A percentile compares a stretch with the other conserved stretches of the same genome.
Conservation (phyloP, 2,113 vertebrate genomes). For the Rhea americana region DNA sequence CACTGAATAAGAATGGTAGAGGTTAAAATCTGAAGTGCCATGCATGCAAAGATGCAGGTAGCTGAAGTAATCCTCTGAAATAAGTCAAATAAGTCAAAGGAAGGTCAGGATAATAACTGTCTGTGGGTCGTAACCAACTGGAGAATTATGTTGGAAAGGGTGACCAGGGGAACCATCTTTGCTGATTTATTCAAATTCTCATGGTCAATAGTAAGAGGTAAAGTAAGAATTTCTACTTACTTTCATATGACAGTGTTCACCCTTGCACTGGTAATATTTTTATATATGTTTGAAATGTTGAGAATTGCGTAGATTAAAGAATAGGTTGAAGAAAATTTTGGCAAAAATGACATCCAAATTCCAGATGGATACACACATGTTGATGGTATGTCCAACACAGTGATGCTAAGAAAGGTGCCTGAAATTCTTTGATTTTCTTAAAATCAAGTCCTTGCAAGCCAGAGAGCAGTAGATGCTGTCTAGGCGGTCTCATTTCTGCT, state of each 20-base stretch:
- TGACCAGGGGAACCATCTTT: neutral
- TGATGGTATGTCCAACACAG: neutral
- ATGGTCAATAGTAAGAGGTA: too few species aligned
- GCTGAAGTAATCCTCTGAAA: neutral
- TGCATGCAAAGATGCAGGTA: neutral
- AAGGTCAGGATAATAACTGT: neutral
- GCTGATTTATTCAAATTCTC: too few species aligned
- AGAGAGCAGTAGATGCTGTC: neutral
- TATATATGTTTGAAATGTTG: too few species aligned
- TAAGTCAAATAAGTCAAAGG: neutral
- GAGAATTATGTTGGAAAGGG: neutral
- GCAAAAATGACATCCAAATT: neutral
- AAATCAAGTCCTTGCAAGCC: neutral
- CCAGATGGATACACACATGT: neutral
- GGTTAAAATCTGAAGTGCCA: neutral
- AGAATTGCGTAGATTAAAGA: too few species aligned
- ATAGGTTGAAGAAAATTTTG: neutral
- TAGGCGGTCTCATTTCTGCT: neutral
- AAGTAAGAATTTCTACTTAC: too few species aligned
- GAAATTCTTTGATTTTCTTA: neutral
- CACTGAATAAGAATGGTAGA: neutral
- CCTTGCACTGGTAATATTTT: too few species aligned
- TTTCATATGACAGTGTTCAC: too few species aligned
- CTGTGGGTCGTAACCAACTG: neutral
- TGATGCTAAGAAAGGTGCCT: neutral